A percentile compares a stretch with the other conserved stretches of the same genome.
These are phyloP conservation scores for Anastrepha ludens DNA, from an alignment of 1,140 invertebrate genomes.

Conservation along the genomic window DNA sequence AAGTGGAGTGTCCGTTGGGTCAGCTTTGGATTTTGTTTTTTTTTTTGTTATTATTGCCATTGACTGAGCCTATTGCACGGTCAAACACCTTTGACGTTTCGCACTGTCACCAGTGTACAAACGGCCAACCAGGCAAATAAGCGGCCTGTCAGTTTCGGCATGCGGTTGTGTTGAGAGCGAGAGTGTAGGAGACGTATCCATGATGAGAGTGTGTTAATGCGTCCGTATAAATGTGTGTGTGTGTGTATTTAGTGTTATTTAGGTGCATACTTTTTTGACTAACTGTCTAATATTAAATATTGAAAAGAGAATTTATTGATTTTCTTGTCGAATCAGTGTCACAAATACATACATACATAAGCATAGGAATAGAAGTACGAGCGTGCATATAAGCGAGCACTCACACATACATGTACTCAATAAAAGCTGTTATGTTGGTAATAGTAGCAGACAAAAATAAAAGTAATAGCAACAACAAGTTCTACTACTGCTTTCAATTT, in stretches of 20 bases:
- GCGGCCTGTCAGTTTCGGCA: not conserved
- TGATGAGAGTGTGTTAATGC: not conserved
- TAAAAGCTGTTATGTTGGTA: not conserved
- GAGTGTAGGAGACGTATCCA: not conserved
- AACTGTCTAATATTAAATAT: not conserved
- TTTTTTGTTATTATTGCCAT: too few species aligned
- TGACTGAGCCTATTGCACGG: not conserved
- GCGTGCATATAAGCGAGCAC: not conserved
- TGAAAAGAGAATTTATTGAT: conserved; percentile 1
- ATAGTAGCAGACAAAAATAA: conserved; percentile 22
- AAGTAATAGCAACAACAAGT: conserved; percentile 12
- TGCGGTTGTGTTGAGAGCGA: not conserved
- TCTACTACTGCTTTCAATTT: conserved; percentile 10
- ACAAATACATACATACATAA: not conserved
- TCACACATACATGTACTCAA: not conserved
- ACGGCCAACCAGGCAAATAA: not conserved
- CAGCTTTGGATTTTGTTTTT: not conserved
- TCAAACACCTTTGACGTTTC: conserved; percentile 42
- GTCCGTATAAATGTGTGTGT: too few species aligned
- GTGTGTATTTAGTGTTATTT: not conserved
- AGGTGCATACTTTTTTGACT: not conserved
- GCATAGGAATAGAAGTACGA: not conserved
- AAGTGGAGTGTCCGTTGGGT: not conserved
- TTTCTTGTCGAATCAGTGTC: conserved; percentile 20
- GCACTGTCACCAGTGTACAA: not conserved